These are phyloP conservation scores for Falcaria lacertinaria DNA, from an alignment of 2,888 invertebrate genomes.

Conservation along the genomic window DNA sequence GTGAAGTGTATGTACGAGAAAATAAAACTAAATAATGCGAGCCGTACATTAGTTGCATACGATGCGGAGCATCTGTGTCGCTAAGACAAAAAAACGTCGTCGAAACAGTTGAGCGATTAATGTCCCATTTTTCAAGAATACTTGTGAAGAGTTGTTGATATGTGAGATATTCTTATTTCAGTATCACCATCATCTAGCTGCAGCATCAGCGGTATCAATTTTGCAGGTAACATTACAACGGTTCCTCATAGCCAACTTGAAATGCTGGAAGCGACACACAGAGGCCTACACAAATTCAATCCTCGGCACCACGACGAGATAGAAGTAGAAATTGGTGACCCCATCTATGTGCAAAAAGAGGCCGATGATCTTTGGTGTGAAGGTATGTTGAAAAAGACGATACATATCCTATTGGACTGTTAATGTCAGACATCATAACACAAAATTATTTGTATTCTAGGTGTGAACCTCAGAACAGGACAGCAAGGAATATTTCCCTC, in stretches of 20 bases:
- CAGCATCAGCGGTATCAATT: conserved; percentile 75
- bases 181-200: conserved; percentile 81
- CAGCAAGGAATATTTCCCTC: conserved; percentile 97
- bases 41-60: too few species aligned
- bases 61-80: too few species aligned
- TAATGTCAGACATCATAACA: conserved; percentile 1
- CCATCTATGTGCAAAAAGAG: conserved; percentile 97
- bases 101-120: too few species aligned
- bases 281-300: conserved; percentile 96
- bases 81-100: too few species aligned
- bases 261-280: conserved; percentile 95
- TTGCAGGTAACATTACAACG: conserved; percentile 82
- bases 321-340: conserved; percentile 98
- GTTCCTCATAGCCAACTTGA: conserved; percentile 90
- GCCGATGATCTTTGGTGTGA: conserved; percentile 99
- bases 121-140: too few species aligned
- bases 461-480: conserved; percentile 95
- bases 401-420: background rate
- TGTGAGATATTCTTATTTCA: conserved; percentile 17
- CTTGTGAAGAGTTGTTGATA: background rate
- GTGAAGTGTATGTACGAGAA: too few species aligned
- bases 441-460: conserved; percentile 65
- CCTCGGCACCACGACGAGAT: conserved; percentile 97
- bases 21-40: too few species aligned
- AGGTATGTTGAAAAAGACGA: conserved; percentile 77